Percentiles rank a stretch among this genome's conserved stretches.
Conservation (phyloP, 1,140 invertebrate species). For the Delia radicum region DNA sequence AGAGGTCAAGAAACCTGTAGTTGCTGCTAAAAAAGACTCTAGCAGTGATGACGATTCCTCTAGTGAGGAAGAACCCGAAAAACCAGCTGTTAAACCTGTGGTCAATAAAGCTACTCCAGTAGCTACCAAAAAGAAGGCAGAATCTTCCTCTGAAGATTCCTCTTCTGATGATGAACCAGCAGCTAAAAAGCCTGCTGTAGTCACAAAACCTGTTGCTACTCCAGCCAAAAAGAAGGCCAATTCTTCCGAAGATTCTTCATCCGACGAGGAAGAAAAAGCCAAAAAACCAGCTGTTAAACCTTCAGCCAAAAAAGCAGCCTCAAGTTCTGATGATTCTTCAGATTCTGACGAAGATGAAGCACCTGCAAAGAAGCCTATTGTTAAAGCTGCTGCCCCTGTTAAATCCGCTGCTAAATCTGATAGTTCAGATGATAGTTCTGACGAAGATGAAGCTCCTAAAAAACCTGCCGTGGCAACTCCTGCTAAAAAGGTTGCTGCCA, state of each 20-base stretch:
- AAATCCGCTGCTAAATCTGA: conserved; percentile 33
- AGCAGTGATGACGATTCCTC: conserved; percentile 49
- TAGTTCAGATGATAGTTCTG: conserved; percentile 34
- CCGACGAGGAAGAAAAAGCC: conserved; percentile 50
- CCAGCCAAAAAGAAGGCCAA: conserved; percentile 39
- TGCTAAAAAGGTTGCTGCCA: conserved; percentile 25
- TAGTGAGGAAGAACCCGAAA: conserved; percentile 44
- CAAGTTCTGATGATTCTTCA: conserved; percentile 36
- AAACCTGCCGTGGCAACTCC: conserved; percentile 36
- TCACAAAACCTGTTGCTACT: too few relatives aligned
- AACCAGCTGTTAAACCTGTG: conserved; percentile 42
- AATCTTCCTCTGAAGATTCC: conserved; percentile 56
- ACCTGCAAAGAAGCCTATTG: conserved; percentile 38
- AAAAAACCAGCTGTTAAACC: conserved; percentile 31
- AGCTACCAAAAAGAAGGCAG: conserved; percentile 49
- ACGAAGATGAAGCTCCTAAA: conserved; percentile 35
- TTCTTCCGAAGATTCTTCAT: conserved; percentile 47
- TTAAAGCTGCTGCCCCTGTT: conserved; percentile 28
- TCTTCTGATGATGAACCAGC: conserved; percentile 45
- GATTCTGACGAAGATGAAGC: conserved; percentile 33
- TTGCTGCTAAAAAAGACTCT: conserved; percentile 33
- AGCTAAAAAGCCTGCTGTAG: conserved; percentile 21
- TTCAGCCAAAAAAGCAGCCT: conserved; percentile 25
- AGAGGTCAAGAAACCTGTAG: background rate
- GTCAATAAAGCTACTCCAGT: conserved; percentile 36